These are phyloP conservation scores for Anthonomus grandis DNA, from an alignment of 1,140 invertebrate species.

Conservation along the genomic window DNA sequence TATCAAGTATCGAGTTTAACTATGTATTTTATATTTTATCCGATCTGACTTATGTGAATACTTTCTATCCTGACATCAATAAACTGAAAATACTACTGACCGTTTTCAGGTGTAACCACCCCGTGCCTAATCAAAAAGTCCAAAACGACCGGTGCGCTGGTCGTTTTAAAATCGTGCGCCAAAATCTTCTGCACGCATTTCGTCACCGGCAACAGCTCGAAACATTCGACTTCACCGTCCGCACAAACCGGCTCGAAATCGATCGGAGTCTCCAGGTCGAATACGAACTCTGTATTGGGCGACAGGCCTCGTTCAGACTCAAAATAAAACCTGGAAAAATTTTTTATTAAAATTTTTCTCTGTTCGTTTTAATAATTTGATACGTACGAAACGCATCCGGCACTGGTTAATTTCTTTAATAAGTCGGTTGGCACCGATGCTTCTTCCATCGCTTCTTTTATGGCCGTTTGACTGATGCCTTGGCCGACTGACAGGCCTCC, in stretches of 20 bases:
- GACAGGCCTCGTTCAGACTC: conserved; percentile 89
- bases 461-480: conserved; percentile 81
- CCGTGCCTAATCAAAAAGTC: conserved; percentile 92
- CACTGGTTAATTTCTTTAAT: conserved; percentile 70
- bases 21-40: no score
- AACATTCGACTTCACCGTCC: conserved; percentile 90
- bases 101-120: conserved; percentile 82
- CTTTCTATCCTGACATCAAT: no score
- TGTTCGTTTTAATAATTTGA: no score
- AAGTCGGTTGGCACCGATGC: conserved; percentile 77
- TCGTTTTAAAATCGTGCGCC: conserved; percentile 85
- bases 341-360: conserved; percentile 4
- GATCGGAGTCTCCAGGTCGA: conserved; percentile 84
- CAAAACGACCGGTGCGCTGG: conserved; percentile 82
- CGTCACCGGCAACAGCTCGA: conserved; percentile 77
- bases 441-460: conserved; percentile 92
- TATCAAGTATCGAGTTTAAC: no score
- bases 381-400: conserved; percentile 76
- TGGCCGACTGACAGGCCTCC: conserved; percentile 87
- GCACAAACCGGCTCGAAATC: conserved; percentile 87
- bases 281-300: conserved; percentile 94
- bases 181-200: conserved; percentile 78
- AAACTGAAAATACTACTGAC: conserved; percentile 56
- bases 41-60: no score
- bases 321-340: conserved; percentile 71